phyloP scores from a whole-genome alignment of 2,113 vertebrate genomes.

The Varanus salvator region DNA sequence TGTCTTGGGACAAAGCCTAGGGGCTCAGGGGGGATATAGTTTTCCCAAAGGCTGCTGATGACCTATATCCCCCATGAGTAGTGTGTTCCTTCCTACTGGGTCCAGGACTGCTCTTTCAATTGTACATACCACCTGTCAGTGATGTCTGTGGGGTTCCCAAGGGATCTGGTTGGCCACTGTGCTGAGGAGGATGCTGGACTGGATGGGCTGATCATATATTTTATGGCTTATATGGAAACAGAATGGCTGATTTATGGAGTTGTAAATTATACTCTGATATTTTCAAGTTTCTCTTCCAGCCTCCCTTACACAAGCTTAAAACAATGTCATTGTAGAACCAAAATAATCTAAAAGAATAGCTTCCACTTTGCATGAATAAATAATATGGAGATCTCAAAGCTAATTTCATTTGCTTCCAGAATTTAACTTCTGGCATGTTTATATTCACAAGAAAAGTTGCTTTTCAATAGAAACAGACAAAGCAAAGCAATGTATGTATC shows the following conservation, averaged over 20 bases:
- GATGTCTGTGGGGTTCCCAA: neutral
- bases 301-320: neutral
- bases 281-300: neutral
- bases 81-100: too few relatives aligned
- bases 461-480: neutral
- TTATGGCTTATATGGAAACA: neutral
- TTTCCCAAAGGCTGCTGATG: neutral
- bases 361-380: neutral
- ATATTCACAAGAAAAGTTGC: slow-evolving; percentile 18
- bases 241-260: neutral
- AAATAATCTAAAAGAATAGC: neutral
- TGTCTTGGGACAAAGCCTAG: neutral
- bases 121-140: neutral
- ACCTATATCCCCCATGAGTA: too few relatives aligned
- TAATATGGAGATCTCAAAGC: neutral
- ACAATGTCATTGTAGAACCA: neutral
- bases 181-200: neutral
- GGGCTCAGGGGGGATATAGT: neutral
- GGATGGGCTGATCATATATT: too few relatives aligned
- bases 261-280: neutral
- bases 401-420: neutral
- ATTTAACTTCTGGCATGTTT: slow-evolving; percentile 2
- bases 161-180: neutral
- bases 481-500: neutral
- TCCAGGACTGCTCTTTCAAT: neutral